These are phyloP conservation scores for Drosophila navojoa DNA, from an alignment of 1,140 invertebrate genomes.

Conservation along the genomic window DNA sequence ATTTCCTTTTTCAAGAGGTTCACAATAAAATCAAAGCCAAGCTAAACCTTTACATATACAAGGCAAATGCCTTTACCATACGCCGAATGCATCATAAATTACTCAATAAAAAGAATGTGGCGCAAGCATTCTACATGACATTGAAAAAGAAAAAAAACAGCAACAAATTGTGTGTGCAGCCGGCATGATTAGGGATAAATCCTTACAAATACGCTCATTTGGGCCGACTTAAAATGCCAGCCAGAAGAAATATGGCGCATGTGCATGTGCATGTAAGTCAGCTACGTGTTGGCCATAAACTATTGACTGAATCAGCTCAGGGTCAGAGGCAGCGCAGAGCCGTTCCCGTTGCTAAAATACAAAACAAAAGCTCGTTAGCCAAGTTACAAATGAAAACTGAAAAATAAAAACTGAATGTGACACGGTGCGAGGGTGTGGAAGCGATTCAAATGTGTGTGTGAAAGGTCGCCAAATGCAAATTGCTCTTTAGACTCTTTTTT, in stretches of 20 bases:
- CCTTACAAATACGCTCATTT: constrained; percentile 23
- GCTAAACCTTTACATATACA: background rate
- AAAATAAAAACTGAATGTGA: constrained; percentile 41
- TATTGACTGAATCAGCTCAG: constrained; percentile 66
- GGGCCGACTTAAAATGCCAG: constrained; percentile 20
- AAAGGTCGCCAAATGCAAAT: constrained; percentile 76
- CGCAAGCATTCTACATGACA: constrained; percentile 3
- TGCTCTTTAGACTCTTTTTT: constrained; percentile 43
- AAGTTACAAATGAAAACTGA: constrained; percentile 38
- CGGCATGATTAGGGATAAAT: constrained; percentile 29
- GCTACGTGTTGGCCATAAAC: constrained; percentile 62
- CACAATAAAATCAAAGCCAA: background rate
- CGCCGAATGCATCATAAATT: background rate
- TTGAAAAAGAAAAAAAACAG: constrained; percentile 2
- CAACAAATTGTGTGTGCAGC: background rate
- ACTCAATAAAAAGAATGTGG: background rate
- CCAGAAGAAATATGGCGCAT: constrained; percentile 13
- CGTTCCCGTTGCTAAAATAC: constrained; percentile 27
- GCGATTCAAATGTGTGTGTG: constrained; percentile 22
- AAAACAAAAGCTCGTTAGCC: constrained; percentile 46
- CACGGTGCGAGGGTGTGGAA: constrained; percentile 47
- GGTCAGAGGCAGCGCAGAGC: constrained; percentile 42
- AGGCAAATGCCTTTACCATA: background rate
- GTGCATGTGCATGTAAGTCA: constrained; percentile 14
- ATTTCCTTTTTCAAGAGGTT: too few species aligned